Evolutionary conservation across 2,113 vertebrate species (phyloP), one percentile per base, ranked within the genome.

Genomic region (Larimichthys polyactis): DNA sequence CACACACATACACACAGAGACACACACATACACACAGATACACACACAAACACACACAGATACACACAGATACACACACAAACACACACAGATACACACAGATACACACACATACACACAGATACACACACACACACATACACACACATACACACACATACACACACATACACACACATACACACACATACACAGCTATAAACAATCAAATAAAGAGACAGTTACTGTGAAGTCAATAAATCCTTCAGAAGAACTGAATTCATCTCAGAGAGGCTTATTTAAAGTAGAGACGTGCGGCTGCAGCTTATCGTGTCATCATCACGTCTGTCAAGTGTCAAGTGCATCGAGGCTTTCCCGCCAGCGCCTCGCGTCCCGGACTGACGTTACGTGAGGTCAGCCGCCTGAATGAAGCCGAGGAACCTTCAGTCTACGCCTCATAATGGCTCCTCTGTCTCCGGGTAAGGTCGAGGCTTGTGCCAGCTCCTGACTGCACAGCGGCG

Each of bases 271-370:
- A 40, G 14, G 14, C 52, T 22, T 8, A 4, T 20, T 66, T 24
- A 73, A 17, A 40, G 19, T 14, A 9, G 14, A 67, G 32, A 66
- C 17, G 4, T 40, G 75, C 62, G 22, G 27, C 3, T 52, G 51
- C n/a, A 64, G 11, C 51, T 52, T 59, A 49, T 51, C 22, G 19
- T 52, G n/a, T 43, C 71, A 44, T 36, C 51, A 60, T 4, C 44
- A 17, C 58, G 66, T 80, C 66, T 64, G 36, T 71, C 40, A 70
- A 51, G 14, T 44, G 63, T 54, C 49, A 29, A 9, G 8, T 51
- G 29, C 65, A 55, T 73, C 69, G 59, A 78, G 29, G 57, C 19
- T 44, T 55, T 22, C 55, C 29, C 19, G 63, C 48, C 49, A 16
- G 11, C 3, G 22, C 55, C 11, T 64, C 1, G 11, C 36, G 62